These are phyloP conservation scores for Axis porcinus DNA, from an alignment of 2,113 vertebrate species.

Conservation along the genomic window DNA sequence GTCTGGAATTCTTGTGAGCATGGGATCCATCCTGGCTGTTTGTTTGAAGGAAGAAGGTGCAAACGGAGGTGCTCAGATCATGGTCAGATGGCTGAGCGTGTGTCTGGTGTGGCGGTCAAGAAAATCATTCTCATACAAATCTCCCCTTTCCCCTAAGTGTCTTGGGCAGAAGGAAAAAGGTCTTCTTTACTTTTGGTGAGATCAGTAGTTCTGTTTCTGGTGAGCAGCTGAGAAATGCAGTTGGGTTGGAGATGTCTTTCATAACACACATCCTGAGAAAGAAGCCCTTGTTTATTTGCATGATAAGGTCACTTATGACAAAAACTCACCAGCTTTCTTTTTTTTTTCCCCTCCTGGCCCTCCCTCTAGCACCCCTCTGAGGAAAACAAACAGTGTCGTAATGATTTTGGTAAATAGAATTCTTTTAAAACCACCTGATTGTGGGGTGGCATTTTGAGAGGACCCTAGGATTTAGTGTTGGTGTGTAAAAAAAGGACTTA, in stretches of 20 bases:
- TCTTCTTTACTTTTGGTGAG: conserved; percentile 13
- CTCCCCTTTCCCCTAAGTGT: not conserved
- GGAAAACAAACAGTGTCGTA: conserved; percentile 59
- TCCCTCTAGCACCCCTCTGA: conserved; percentile 6
- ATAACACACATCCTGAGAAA: conserved; percentile 49
- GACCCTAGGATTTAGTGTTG: conserved; percentile 46
- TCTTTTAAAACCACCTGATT: conserved; percentile 50
- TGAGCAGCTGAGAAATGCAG: conserved; percentile 40
- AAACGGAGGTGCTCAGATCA: not conserved
- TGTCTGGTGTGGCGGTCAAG: not conserved
- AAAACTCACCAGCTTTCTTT: conserved; percentile 53
- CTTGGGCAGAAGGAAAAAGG: conserved; percentile 1
- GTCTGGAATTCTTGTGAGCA: not conserved
- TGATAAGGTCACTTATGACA: conserved; percentile 47
- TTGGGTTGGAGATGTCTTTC: conserved; percentile 57
- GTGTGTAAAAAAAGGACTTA: conserved; percentile 44
- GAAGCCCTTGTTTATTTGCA: conserved; percentile 48
- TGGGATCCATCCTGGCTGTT: not conserved
- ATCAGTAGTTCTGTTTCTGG: not conserved
- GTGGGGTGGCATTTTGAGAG: conserved; percentile 57
- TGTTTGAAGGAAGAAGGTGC: not conserved
- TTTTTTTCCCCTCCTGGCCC: conserved; percentile 30
- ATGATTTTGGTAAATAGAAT: conserved; percentile 64
- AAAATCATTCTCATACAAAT: not conserved
- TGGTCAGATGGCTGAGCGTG: not conserved